phyloP scores from a whole-genome alignment of 2,113 vertebrate species.

The Zapornia atra region DNA sequence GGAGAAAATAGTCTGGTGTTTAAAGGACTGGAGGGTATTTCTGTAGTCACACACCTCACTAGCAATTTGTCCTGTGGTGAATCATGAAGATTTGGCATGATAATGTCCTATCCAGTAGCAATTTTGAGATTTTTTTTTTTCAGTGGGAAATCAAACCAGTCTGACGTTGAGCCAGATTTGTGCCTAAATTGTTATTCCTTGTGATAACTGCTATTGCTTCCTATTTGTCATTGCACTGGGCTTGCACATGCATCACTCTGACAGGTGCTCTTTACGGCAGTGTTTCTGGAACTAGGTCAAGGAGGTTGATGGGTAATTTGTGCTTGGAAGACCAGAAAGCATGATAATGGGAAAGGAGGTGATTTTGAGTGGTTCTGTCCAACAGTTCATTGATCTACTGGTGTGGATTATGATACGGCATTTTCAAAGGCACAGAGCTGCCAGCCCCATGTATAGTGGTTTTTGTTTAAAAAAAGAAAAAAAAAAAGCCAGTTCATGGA shows the following conservation, averaged over 20 bases:
- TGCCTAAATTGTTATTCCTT: slow-evolving; percentile 32
- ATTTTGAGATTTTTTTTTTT: neutral
- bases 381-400: slow-evolving; percentile 37
- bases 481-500: neutral
- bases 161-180: neutral
- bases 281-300: neutral
- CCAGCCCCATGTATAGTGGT: fast-evolving
- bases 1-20: neutral
- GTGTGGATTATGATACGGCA: neutral
- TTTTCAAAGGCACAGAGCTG: neutral
- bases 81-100: neutral
- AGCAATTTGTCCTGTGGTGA: neutral
- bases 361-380: slow-evolving; percentile 32
- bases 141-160: neutral
- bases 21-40: neutral
- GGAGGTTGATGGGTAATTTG: slow-evolving; percentile 37
- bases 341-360: slow-evolving; percentile 50
- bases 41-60: neutral
- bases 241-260: slow-evolving; percentile 45
- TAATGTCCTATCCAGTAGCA: neutral
- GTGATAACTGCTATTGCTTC: slow-evolving; percentile 25
- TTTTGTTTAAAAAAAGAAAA: neutral
- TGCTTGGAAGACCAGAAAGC: slow-evolving; percentile 53
- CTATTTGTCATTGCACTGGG: neutral
- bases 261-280: slow-evolving; percentile 20